These are phyloP conservation scores for Datnioides undecimradiatus DNA, from an alignment of 2,113 vertebrate genomes.

Conservation along the genomic window DNA sequence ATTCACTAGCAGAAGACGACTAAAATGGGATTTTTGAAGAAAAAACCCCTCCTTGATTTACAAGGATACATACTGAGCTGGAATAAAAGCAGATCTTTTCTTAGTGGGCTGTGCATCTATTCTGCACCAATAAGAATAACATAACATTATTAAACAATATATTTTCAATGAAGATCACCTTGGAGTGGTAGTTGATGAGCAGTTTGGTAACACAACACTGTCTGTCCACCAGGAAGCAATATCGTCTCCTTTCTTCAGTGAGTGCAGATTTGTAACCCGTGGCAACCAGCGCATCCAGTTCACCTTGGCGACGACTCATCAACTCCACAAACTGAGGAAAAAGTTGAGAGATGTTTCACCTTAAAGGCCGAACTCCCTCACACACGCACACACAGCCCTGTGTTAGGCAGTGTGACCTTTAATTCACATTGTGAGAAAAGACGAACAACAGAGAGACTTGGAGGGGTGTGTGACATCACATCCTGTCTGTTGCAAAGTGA, in stretches of 20 bases:
- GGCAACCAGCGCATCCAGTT: conserved; percentile 87
- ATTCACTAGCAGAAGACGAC: too few relatives aligned
- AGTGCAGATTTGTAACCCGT: conserved; percentile 88
- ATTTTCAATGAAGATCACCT: too few relatives aligned
- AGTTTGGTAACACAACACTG: conserved; percentile 90
- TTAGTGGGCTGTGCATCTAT: too few relatives aligned
- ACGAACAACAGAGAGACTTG: neutral
- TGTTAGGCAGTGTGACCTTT: conserved; percentile 47
- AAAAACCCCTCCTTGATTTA: too few relatives aligned
- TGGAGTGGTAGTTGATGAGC: conserved; percentile 88
- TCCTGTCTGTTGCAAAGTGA: conserved; percentile 58
- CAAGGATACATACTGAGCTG: too few relatives aligned
- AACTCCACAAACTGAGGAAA: conserved; percentile 86
- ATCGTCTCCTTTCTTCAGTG: conserved; percentile 88
- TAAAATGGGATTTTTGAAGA: too few relatives aligned
- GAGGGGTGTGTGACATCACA: conserved; percentile 51
- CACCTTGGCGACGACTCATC: conserved; percentile 88
- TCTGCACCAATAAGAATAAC: too few relatives aligned
- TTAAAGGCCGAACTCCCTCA: neutral
- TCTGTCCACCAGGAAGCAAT: conserved; percentile 89
- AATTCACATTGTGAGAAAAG: conserved; percentile 15
- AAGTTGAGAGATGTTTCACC: conserved; percentile 11
- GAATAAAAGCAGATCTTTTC: too few relatives aligned
- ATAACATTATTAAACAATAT: too few relatives aligned
- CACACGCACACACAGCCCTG: neutral